These are phyloP conservation scores for Tridacna crocea DNA, from an alignment of 2,888 invertebrate genomes.

Conservation along the genomic window DNA sequence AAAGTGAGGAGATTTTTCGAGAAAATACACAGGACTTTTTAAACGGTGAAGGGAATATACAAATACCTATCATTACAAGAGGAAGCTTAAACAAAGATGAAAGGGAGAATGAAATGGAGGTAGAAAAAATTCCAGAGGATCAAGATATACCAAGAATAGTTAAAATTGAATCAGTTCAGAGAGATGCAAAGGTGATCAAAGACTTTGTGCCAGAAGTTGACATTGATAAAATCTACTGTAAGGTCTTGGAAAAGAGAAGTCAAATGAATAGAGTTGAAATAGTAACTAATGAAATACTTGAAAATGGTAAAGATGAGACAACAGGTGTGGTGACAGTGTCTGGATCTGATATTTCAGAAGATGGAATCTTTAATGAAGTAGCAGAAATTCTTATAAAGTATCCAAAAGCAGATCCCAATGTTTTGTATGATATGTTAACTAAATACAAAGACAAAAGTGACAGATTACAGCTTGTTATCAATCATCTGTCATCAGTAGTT, in stretches of 20 bases:
- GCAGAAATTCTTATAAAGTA: constrained; percentile 62
- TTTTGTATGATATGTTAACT: constrained; percentile 63
- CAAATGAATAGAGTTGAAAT: constrained; percentile 71
- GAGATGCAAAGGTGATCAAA: constrained; percentile 70
- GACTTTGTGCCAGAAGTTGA: constrained; percentile 64
- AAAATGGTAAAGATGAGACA: constrained; percentile 37
- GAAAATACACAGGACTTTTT: constrained; percentile 25
- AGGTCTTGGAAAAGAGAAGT: constrained; percentile 62
- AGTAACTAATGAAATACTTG: constrained; percentile 71
- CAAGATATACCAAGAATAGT: constrained; percentile 1
- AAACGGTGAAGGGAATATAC: constrained; percentile 8
- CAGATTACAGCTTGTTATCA: constrained; percentile 59
- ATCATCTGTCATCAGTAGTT: constrained; percentile 25
- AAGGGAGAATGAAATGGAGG: neutral
- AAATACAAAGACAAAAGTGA: constrained; percentile 42
- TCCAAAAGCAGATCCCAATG: constrained; percentile 53
- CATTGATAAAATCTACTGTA: constrained; percentile 66
- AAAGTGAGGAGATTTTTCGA: constrained; percentile 10
- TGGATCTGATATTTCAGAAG: constrained; percentile 24
- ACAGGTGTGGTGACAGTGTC: neutral
- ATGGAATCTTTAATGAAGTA: constrained; percentile 62
- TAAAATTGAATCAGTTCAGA: constrained; percentile 60
- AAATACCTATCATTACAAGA: neutral
- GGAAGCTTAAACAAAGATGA: neutral
- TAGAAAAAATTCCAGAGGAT: neutral